Evolutionary conservation across 2,797 vertebrate species (phyloP).

Genomic region (Notolepis coatsorum): DNA sequence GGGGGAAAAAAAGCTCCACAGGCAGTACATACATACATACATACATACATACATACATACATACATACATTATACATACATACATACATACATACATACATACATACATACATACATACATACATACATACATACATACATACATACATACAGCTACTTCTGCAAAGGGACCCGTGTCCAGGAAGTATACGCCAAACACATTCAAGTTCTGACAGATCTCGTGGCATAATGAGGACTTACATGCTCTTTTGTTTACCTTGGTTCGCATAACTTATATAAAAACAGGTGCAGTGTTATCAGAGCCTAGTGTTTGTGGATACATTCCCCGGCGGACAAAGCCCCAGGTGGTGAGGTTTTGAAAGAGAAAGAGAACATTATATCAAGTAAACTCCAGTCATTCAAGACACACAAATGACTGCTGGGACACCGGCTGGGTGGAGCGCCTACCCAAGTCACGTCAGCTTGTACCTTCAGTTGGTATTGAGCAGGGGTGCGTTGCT

Average conservation of each 20-base stretch:
- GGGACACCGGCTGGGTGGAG: conserved; percentile 27
- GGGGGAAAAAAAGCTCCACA: too few relatives aligned
- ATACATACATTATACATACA: conserved; percentile 4
- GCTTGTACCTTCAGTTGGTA: conserved; percentile 22
- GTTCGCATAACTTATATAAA: conserved; percentile 61
- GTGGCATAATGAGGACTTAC: conserved; percentile 62
- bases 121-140: conserved; percentile 24
- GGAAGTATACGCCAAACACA: conserved; percentile 51
- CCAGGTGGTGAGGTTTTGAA: conserved; percentile 67
- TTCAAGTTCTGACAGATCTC: conserved; percentile 52
- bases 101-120: conserved; percentile 6
- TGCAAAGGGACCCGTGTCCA: conserved; percentile 54
- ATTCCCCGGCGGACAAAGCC: conserved; percentile 72
- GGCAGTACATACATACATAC: background rate
- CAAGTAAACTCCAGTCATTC: conserved; percentile 57
- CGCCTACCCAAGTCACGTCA: conserved; percentile 48
- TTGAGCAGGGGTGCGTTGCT: too few relatives aligned
- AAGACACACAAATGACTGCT: conserved; percentile 41
- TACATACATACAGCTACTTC: conserved; percentile 62
- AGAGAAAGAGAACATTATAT: conserved; percentile 63
- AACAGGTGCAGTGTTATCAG: conserved; percentile 72
- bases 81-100: conserved; percentile 6
- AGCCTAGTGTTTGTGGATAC: conserved; percentile 50
- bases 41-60: background rate
- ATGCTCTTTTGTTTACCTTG: conserved; percentile 67